Conservation (phyloP, 1,140 invertebrate species). For the Macrosteles quadrilineatus region DNA sequence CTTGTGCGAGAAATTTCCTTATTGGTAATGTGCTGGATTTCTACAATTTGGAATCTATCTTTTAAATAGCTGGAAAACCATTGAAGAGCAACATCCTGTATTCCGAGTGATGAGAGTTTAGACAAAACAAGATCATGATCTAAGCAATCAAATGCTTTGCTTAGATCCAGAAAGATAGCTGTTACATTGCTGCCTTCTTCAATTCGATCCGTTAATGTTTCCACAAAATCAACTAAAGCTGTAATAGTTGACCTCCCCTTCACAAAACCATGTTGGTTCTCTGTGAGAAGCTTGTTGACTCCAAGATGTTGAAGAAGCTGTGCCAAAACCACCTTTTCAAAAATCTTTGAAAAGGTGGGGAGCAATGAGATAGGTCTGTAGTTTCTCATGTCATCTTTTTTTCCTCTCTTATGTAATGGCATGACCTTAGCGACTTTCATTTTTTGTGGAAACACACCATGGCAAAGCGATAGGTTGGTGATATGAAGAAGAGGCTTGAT, state of each 20-base stretch:
- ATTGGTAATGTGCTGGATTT: neutral
- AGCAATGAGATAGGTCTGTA: conserved; percentile 4
- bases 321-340: neutral
- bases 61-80: neutral
- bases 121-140: neutral
- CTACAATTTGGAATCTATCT: neutral
- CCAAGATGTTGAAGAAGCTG: neutral
- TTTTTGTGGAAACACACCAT: neutral
- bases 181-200: neutral
- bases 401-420: neutral
- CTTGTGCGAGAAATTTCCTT: neutral
- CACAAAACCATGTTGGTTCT: conserved; percentile 7
- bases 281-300: neutral
- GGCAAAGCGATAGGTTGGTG: neutral
- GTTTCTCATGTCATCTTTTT: neutral
- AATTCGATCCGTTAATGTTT: neutral
- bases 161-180: neutral
- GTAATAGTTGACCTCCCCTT: neutral
- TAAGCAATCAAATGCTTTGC: conserved; percentile 13
- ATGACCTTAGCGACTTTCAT: neutral
- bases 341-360: neutral
- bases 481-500: neutral
- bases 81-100: neutral
- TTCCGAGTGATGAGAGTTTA: neutral
- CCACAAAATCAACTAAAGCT: neutral